Evolutionary conservation across 2,113 vertebrate species (phyloP).

Genomic region (Piprites chloris): DNA sequence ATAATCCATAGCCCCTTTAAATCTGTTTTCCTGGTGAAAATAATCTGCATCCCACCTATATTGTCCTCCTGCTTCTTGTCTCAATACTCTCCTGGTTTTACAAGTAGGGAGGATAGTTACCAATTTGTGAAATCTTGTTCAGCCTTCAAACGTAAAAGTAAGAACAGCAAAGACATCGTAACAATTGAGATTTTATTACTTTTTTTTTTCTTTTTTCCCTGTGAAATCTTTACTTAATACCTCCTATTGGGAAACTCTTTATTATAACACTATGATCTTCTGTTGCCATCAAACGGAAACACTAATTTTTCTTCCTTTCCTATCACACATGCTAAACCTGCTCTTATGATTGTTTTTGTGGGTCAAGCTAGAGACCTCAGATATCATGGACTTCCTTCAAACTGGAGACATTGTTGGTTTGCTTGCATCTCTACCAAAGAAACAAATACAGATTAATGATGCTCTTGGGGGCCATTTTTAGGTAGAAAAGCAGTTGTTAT

Average conservation of each 20-base stretch:
- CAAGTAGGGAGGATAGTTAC: background rate
- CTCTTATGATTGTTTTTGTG: background rate
- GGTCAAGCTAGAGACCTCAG: background rate
- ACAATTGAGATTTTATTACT: background rate
- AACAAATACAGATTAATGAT: background rate
- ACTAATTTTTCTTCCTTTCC: background rate
- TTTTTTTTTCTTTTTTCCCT: too few relatives aligned
- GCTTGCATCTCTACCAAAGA: background rate
- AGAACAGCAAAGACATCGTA: background rate
- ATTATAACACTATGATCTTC: background rate
- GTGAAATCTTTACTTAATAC: background rate
- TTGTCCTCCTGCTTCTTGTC: background rate
- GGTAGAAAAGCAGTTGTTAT: background rate
- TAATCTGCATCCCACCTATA: background rate
- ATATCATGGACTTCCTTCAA: background rate
- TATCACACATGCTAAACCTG: background rate
- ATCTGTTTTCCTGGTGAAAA: background rate
- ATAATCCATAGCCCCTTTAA: background rate
- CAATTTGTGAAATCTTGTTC: background rate
- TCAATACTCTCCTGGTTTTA: background rate
- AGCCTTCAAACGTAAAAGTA: background rate
- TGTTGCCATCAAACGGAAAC: background rate
- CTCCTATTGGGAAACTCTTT: background rate
- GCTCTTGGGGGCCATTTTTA: background rate
- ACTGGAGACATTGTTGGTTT: background rate